These are phyloP conservation scores for Liolophura sinensis DNA, from an alignment of 1,140 invertebrate species.

Conservation along the genomic window DNA sequence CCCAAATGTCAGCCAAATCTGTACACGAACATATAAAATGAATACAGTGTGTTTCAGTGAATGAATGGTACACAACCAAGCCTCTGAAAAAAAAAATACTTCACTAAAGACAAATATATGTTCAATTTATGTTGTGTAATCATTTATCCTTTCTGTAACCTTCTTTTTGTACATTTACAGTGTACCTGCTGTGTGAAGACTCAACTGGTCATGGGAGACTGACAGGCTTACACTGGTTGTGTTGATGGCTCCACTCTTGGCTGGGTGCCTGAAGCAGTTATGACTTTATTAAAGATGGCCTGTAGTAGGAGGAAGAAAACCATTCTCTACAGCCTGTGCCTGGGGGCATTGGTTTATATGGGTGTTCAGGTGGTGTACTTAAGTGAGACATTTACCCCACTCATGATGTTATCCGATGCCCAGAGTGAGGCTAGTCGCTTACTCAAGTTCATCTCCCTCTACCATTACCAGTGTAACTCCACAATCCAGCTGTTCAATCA, in stretches of 20 bases:
- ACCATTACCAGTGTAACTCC: constrained; percentile 50
- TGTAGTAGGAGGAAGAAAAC: constrained; percentile 21
- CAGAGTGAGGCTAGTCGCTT: constrained; percentile 48
- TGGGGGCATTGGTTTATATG: constrained; percentile 17
- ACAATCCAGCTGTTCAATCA: constrained; percentile 40
- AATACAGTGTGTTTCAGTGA: too few species aligned
- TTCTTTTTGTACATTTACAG: too few species aligned
- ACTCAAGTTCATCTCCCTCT: constrained; percentile 47
- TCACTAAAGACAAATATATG: too few species aligned
- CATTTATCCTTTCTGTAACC: too few species aligned
- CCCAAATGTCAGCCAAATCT: too few species aligned
- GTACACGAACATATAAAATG: too few species aligned
- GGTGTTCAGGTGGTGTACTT: constrained; percentile 42
- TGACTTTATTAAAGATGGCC: constrained; percentile 9
- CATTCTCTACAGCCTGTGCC: constrained; percentile 16
- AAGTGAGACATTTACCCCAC: constrained; percentile 43
- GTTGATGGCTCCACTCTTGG: neutral
- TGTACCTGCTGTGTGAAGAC: neutral
- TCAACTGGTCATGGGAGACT: neutral
- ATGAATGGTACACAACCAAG: too few species aligned
- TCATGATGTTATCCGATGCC: constrained; percentile 47
- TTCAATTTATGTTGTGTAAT: too few species aligned
- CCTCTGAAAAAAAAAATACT: too few species aligned
- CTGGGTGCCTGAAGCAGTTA: neutral
- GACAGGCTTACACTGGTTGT: neutral